These are phyloP conservation scores for Lycopodina hypogea DNA, from an alignment of 37 sponge, comb jelly and placozoan genomes.

Conservation along the genomic window DNA sequence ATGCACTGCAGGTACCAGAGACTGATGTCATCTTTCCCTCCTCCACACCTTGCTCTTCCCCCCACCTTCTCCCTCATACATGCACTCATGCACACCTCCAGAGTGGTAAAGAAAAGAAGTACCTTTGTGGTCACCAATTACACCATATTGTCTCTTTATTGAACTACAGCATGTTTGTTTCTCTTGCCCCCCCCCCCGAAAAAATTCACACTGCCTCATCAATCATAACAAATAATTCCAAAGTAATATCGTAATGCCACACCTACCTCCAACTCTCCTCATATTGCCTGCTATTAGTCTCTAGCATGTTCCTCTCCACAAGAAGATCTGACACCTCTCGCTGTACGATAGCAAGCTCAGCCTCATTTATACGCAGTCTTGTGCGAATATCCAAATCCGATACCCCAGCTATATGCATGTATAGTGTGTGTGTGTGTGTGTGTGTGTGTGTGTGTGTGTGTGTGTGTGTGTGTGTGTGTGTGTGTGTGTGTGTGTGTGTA, in stretches of 20 bases:
- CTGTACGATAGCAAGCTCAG: constrained; percentile 64
- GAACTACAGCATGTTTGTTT: neutral
- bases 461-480: constrained; percentile 24
- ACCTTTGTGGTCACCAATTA: too few relatives aligned
- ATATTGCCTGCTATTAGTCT: constrained; percentile 12
- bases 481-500: constrained; percentile 19
- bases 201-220: neutral
- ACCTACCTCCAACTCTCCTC: constrained; percentile 37
- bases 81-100: too few relatives aligned
- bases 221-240: neutral
- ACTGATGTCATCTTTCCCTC: too few relatives aligned
- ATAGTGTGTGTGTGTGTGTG: too few relatives aligned
- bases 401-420: constrained; percentile 31
- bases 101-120: too few relatives aligned
- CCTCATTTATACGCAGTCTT: constrained; percentile 65
- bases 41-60: too few relatives aligned
- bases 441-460: constrained; percentile 34
- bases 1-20: too few relatives aligned
- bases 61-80: too few relatives aligned
- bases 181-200: neutral
- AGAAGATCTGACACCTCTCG: constrained; percentile 56
- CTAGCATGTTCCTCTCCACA: constrained; percentile 40
- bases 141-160: too few relatives aligned
- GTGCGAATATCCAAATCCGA: constrained; percentile 62
- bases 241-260: too few relatives aligned